Conservation (phyloP, 2,113 vertebrate genomes). For the Campylorhamphus procurvoides region DNA sequence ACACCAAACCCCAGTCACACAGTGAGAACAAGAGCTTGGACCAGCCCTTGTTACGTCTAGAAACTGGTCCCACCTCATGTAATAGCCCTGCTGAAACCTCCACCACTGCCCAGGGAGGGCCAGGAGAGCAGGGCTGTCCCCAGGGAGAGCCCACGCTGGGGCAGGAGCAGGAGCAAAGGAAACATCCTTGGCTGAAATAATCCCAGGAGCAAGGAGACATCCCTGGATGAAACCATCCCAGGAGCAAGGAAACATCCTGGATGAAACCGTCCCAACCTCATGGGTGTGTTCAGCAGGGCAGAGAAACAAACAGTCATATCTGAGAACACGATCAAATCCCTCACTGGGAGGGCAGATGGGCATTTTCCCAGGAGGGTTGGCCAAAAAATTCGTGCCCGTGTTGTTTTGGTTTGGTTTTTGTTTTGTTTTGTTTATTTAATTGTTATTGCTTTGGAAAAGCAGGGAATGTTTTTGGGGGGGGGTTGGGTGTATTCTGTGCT, state of each 20-base stretch:
- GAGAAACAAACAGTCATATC: slow-evolving; percentile 8
- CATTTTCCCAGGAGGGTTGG: neutral
- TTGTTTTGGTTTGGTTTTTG: neutral
- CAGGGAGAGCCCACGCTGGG: neutral
- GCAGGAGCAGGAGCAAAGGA: neutral
- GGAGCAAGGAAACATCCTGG: neutral
- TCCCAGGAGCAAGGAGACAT: neutral
- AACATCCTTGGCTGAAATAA: neutral
- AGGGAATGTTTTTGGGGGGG: neutral
- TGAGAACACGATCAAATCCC: neutral
- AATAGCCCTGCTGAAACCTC: slow-evolving; percentile 35
- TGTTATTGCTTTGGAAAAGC: neutral
- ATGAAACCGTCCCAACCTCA: neutral
- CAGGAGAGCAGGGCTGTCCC: neutral
- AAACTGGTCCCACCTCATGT: slow-evolving; percentile 46
- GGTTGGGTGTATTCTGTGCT: fast-evolving
- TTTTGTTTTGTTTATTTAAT: neutral
- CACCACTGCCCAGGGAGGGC: fast-evolving
- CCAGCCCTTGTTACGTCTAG: slow-evolving; percentile 11
- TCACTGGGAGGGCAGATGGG: neutral
- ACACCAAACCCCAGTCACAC: neutral
- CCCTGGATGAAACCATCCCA: neutral
- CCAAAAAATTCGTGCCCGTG: neutral
- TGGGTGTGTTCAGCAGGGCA: neutral
- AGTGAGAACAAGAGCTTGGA: neutral